phyloP scores from a whole-genome alignment of 2,888 invertebrate species.

The Lasioglossum morio region DNA sequence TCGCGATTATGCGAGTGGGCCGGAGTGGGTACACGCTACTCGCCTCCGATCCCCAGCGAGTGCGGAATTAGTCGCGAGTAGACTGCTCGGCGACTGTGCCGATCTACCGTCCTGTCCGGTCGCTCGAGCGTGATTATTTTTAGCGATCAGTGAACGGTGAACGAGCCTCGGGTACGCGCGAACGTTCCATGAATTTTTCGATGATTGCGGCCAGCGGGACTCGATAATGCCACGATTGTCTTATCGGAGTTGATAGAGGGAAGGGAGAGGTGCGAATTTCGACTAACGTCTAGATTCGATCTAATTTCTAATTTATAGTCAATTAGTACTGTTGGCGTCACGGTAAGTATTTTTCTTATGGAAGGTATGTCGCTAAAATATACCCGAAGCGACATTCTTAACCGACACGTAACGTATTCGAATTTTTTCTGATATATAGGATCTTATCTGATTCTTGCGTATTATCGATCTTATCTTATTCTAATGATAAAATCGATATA shows the following conservation, averaged over 20 bases:
- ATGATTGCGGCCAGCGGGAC: conserved; percentile 20
- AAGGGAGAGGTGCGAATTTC: not conserved
- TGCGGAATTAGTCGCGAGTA: conserved; percentile 69
- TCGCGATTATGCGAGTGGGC: conserved; percentile 40
- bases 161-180: not conserved
- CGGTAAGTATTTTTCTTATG: not conserved
- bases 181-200: conserved; percentile 28
- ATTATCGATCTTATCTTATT: not conserved
- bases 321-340: not conserved
- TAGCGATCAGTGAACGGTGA: conserved; percentile 67
- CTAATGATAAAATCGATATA: not conserved
- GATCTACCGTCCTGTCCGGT: conserved; percentile 62
- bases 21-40: not conserved
- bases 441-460: not conserved
- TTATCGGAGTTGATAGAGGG: not conserved
- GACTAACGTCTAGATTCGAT: not conserved
- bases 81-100: conserved; percentile 81
- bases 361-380: not conserved
- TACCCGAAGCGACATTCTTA: not conserved
- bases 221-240: conserved; percentile 31
- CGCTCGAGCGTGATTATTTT: conserved; percentile 71
- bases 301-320: not conserved
- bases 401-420: not conserved
- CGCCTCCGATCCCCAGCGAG: conserved; percentile 24
- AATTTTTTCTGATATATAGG: not conserved